Base-by-base conservation (phyloP, 2,888 invertebrate genomes). In the Caenorhabditis imperialis region DNA sequence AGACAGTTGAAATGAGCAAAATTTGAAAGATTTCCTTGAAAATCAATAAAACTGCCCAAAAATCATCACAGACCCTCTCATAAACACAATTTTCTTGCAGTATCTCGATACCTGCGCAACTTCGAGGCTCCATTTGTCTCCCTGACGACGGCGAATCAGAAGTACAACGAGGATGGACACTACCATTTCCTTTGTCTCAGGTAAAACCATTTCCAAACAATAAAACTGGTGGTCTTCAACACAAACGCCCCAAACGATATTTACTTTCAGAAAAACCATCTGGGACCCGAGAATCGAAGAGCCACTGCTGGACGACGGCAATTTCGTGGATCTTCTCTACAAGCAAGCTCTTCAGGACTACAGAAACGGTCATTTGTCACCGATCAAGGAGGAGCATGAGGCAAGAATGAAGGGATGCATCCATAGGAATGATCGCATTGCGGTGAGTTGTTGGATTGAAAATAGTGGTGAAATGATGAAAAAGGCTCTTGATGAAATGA, bases 91-190 rank as follows among this genome's bases (percentile, higher is more conserved):
- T n/a, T n/a, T n/a, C n/a, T n/a, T n/a, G n/a, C 92, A 90, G 92
- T 95, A 85, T 90, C 96, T 76, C 92, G 96, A 82, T 94, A 94
- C 89, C 90, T 99, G 78, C 94, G 96, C 90, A 94, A 97, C 89
- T 98, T 96, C 91, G 98, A 99, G 91, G 94, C 96, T 80, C 97
- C 98, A 0, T 94, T 93, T 90, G 93, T 97, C 90, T 95, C 96
- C 58, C 92, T 94, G 82, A 84, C 83, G 44, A 63, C 82, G 25
- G 73, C 77, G 1, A 87, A 86, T 54, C 79, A 78, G 50, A 77
- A 75, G 22, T 81, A 78, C 8, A 72, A 73, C 8, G 77, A 73
- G 8, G 72, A 78, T 27, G 85, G 83, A 4, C 45, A 75, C 20
- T 76, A 72, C 55, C 71, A 81, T 27, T 73, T 75, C 16, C 47